These are phyloP conservation scores for Epsilonema sp. DNA, from an alignment of 2,888 invertebrate genomes.

Conservation along the genomic window DNA sequence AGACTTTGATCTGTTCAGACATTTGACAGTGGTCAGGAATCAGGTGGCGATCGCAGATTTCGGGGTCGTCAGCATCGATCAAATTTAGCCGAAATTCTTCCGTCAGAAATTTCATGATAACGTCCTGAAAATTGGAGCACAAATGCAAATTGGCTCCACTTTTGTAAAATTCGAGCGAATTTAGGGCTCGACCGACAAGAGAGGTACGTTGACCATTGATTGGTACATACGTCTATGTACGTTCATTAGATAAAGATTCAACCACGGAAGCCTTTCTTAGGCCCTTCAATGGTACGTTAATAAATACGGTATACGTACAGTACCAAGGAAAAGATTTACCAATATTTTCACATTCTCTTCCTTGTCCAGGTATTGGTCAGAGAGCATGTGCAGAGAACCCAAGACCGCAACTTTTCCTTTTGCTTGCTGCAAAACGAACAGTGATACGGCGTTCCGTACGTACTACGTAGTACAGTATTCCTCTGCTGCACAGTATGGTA, in stretches of 20 bases:
- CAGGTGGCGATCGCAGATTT: slow-evolving; percentile 72
- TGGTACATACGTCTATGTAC: too few relatives aligned
- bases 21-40: slow-evolving; percentile 66
- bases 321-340: slow-evolving; percentile 25
- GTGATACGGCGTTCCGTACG: not conserved
- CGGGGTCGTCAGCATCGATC: slow-evolving; percentile 77
- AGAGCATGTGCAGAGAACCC: slow-evolving; percentile 76
- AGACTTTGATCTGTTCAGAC: slow-evolving; percentile 56
- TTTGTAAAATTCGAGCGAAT: too few relatives aligned
- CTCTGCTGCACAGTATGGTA: not conserved
- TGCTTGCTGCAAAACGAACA: slow-evolving; percentile 27
- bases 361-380: slow-evolving; percentile 74
- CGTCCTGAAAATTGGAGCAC: slow-evolving; percentile 43
- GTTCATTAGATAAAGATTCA: too few relatives aligned
- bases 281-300: too few relatives aligned
- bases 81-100: slow-evolving; percentile 47
- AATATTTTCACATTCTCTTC: slow-evolving; percentile 75
- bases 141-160: too few relatives aligned
- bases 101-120: slow-evolving; percentile 59
- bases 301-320: too few relatives aligned
- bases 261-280: too few relatives aligned
- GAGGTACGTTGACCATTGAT: too few relatives aligned
- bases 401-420: slow-evolving; percentile 58
- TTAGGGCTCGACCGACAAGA: too few relatives aligned
- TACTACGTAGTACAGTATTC: too few relatives aligned